A percentile compares a stretch with the other conserved stretches of the same genome.
These are phyloP conservation scores for Aegithalos caudatus DNA, from an alignment of 2,113 vertebrate species.

Conservation along the genomic window DNA sequence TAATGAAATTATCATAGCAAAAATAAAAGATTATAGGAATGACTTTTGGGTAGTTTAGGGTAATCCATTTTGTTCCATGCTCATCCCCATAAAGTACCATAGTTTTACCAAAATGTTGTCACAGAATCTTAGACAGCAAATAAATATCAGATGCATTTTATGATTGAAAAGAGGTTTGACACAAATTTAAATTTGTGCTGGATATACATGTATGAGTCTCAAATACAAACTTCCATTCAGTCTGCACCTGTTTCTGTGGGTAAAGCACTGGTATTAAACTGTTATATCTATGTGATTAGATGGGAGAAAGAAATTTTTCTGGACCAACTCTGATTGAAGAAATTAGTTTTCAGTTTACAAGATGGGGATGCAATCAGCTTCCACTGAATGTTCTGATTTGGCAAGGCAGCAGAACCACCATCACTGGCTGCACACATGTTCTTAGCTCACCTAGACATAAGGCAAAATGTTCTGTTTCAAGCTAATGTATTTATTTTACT, in stretches of 20 bases:
- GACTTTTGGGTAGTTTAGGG: background rate
- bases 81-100: background rate
- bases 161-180: background rate
- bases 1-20: background rate
- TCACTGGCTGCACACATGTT: background rate
- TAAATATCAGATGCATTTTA: background rate
- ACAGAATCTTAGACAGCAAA: background rate
- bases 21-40: background rate
- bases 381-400: background rate
- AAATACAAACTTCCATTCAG: background rate
- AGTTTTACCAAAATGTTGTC: background rate
- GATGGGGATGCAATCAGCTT: background rate
- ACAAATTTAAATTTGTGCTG: background rate
- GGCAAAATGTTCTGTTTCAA: background rate
- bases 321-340: background rate
- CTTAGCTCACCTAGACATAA: background rate
- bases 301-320: background rate
- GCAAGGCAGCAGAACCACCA: background rate
- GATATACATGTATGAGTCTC: background rate
- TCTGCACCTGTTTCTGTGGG: background rate
- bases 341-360: background rate
- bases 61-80: background rate
- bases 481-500: background rate
- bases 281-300: background rate
- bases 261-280: background rate